Percentiles rank a stretch among this genome's conserved stretches.
These are phyloP conservation scores for Cyprinella venusta DNA, from an alignment of 2,797 vertebrate species.

Conservation along the genomic window DNA sequence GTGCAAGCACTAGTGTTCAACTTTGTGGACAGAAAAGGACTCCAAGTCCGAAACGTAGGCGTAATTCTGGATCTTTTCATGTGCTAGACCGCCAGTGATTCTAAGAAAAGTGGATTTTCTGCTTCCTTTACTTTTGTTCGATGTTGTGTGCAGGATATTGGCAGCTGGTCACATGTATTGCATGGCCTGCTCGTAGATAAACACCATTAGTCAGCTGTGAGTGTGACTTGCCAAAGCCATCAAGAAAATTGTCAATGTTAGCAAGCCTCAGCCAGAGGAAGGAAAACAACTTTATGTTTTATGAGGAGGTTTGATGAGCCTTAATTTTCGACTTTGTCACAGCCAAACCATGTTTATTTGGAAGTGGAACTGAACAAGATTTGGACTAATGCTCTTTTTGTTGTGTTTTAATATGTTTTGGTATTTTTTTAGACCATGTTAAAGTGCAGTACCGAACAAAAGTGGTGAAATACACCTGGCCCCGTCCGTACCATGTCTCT, in stretches of 20 bases:
- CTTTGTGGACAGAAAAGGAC: slow-evolving; percentile 61
- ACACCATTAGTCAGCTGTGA: slow-evolving; percentile 71
- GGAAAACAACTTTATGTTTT: slow-evolving; percentile 73
- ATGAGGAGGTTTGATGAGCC: slow-evolving; percentile 72
- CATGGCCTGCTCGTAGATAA: slow-evolving; percentile 70
- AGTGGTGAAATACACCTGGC: slow-evolving; percentile 89
- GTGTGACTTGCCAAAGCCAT: slow-evolving; percentile 68
- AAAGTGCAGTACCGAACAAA: slow-evolving; percentile 89
- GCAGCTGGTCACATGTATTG: slow-evolving; percentile 62
- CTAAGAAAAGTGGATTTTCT: slow-evolving; percentile 59
- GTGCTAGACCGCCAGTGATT: slow-evolving; percentile 65
- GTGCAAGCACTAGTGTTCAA: slow-evolving; percentile 63
- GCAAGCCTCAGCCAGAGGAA: slow-evolving; percentile 65
- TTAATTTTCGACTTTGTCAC: slow-evolving; percentile 62
- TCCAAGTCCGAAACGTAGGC: slow-evolving; percentile 63
- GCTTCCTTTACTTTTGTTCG: slow-evolving; percentile 38
- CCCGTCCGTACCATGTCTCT: slow-evolving; percentile 77
- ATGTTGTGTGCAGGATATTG: slow-evolving; percentile 46
- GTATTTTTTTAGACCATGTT: slow-evolving; percentile 79
- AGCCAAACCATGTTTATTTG: slow-evolving; percentile 62
- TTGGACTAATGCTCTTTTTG: neutral
- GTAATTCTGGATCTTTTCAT: slow-evolving; percentile 64
- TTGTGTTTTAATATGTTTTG: slow-evolving; percentile 42
- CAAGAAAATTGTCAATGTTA: slow-evolving; percentile 68
- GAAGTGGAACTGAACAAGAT: neutral